Conservation (phyloP, 2,888 invertebrate genomes). For the Ormyrus labotus region DNA sequence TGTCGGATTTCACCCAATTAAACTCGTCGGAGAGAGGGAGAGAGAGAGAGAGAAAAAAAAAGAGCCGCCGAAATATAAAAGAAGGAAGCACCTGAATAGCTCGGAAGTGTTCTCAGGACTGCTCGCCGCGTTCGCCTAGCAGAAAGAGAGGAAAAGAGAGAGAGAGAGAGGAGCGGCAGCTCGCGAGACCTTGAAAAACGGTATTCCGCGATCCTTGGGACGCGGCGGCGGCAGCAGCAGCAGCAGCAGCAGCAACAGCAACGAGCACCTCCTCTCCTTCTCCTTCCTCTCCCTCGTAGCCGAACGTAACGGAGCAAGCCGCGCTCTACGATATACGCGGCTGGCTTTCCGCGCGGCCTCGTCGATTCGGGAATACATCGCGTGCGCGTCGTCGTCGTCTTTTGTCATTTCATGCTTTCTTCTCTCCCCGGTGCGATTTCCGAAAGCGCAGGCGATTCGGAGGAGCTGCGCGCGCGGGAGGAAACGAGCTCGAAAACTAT, state of each 20-base stretch:
- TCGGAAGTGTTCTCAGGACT: slow-evolving; percentile 31
- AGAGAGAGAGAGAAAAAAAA: background rate
- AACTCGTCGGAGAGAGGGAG: too few species aligned
- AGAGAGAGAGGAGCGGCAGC: slow-evolving; percentile 6
- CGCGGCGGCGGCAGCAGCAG: background rate
- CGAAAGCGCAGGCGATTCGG: background rate
- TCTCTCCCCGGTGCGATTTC: background rate
- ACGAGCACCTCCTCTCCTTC: too few species aligned
- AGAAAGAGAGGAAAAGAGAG: background rate
- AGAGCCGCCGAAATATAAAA: background rate
- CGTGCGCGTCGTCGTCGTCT: too few species aligned
- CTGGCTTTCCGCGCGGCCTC: too few species aligned
- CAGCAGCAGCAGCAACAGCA: too few species aligned
- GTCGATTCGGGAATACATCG: too few species aligned
- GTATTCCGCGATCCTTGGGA: slow-evolving; percentile 56
- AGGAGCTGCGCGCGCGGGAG: too few species aligned
- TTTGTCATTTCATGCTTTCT: slow-evolving; percentile 43
- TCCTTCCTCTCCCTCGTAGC: slow-evolving; percentile 8
- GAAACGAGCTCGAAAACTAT: too few species aligned
- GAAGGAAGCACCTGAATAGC: slow-evolving; percentile 25
- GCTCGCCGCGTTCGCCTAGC: background rate
- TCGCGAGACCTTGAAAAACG: slow-evolving; percentile 57
- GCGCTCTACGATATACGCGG: background rate
- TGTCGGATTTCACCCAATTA: too few species aligned
- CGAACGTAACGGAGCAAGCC: slow-evolving; percentile 50